A percentile compares a stretch with the other conserved stretches of the same genome.
Conservation (phyloP, 2,113 vertebrate genomes). For the Marcusenius ussheri region DNA sequence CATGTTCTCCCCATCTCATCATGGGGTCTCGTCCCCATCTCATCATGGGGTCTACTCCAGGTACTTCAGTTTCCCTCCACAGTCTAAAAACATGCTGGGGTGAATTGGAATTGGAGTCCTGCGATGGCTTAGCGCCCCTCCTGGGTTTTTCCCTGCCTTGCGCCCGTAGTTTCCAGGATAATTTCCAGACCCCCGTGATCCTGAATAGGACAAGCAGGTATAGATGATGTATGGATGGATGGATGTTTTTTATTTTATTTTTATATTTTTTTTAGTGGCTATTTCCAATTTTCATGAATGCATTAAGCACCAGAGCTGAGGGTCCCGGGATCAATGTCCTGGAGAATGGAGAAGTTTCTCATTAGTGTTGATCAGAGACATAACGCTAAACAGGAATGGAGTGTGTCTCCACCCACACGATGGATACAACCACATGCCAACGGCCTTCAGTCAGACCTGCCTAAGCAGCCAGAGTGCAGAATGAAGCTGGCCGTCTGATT, state of each 20-base stretch:
- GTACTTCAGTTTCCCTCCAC: background rate
- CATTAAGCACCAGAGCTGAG: background rate
- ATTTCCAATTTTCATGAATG: background rate
- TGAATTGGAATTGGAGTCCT: background rate
- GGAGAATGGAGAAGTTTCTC: background rate
- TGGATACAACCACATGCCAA: background rate
- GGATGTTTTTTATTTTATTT: background rate
- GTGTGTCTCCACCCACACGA: background rate
- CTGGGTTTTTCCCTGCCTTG: background rate
- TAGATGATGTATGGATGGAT: background rate
- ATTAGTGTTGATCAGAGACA: background rate
- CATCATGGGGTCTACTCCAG: too few relatives aligned
- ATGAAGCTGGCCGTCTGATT: background rate
- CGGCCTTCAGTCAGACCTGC: background rate
- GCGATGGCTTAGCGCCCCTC: background rate
- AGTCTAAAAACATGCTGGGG: background rate
- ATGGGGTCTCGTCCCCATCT: too few relatives aligned
- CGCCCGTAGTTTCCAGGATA: background rate
- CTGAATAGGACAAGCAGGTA: background rate
- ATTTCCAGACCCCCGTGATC: too few relatives aligned
- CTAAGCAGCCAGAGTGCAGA: background rate
- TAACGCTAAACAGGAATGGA: background rate
- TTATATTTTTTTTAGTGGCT: background rate
- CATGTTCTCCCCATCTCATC: background rate
- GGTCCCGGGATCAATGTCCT: background rate